Base-by-base conservation (phyloP, 2,888 invertebrate species). In the Gymnocheta viridis region DNA sequence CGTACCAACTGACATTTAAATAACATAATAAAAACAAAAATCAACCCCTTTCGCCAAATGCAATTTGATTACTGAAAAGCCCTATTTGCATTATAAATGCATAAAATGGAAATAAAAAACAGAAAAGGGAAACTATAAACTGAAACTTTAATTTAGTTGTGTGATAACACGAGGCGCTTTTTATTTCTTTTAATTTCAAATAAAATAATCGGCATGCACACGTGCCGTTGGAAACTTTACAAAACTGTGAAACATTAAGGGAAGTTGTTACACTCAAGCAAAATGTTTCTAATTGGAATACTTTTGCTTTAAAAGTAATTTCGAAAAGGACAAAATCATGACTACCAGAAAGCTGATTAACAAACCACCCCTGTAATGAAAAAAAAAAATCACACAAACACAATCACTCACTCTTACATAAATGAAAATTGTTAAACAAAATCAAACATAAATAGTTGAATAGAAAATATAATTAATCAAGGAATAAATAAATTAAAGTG, bases 91-190 rank as follows among this genome's bases (percentile, higher is more conserved):
- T 12, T 60, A 24, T 27, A 47, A 44, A 47, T 58, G 35, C n/a
- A 14, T 44, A 22, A 76, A 47, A 35, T 17, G 32, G 12, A 41
- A 49, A 78, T 49, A 22, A 12, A 47, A 41, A 66, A 24, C n/a
- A 22, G 44, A 4, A 32, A 49, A 73, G 67, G 54, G 22, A 51
- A 67, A 62, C 56, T 64, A 29, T 51, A 49, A 74, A 51, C 5
- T 27, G 22, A 54, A 78, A 69, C 58, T 82, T 69, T 62, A 69
- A 82, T 73, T 62, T 47, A 58, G 58, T 70, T 76, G 54, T 76
- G 49, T 66, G 41, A 76, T 74, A 78, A 49, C 49, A 44, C 4
- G 5, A 73, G 41, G 14, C 49, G 27, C 27, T 38, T 32, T 47
- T 54, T 70, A 60, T 66, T 51, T 47, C 38, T 38, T 41, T n/a